A percentile compares a stretch with the other conserved stretches of the same genome.
Evolutionary conservation across 2,888 invertebrate species (phyloP).

Genomic region (Tiliacea citrago): DNA sequence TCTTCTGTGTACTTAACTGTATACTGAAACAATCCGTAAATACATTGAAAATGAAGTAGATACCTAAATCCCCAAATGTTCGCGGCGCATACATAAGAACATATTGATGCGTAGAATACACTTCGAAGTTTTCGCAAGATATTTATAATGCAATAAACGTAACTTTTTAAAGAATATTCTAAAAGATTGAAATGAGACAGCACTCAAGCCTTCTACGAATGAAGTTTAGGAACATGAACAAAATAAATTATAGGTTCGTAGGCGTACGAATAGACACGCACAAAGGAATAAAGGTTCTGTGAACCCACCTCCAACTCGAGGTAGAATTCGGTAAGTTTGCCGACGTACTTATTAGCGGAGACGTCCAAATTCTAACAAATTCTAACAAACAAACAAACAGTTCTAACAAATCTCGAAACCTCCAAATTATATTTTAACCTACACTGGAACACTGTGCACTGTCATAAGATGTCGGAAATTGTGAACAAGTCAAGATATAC

Average conservation of each 20-base stretch:
- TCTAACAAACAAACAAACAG: too few species aligned
- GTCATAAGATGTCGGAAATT: background rate
- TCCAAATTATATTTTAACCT: too few species aligned
- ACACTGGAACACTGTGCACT: background rate
- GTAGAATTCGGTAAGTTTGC: constrained; percentile 51
- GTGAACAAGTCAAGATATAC: background rate
- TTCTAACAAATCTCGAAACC: background rate
- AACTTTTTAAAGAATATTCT: constrained; percentile 1
- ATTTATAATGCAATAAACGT: background rate
- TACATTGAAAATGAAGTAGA: background rate
- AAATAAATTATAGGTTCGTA: constrained; percentile 31
- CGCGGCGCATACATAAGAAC: background rate
- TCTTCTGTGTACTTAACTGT: constrained; percentile 24
- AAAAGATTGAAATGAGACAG: constrained; percentile 28
- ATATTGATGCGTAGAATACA: background rate
- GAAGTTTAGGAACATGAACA: constrained; percentile 25
- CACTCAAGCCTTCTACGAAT: constrained; percentile 24
- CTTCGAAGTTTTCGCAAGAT: background rate
- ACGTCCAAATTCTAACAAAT: constrained; percentile 40
- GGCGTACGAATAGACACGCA: constrained; percentile 40
- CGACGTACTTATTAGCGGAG: constrained; percentile 49
- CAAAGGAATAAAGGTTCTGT: constrained; percentile 29
- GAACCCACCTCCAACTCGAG: constrained; percentile 15
- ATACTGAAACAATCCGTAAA: constrained; percentile 2
- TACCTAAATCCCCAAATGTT: background rate